Base-by-base conservation (phyloP, 2,113 vertebrate genomes). In the Psilopogon haemacephalus region DNA sequence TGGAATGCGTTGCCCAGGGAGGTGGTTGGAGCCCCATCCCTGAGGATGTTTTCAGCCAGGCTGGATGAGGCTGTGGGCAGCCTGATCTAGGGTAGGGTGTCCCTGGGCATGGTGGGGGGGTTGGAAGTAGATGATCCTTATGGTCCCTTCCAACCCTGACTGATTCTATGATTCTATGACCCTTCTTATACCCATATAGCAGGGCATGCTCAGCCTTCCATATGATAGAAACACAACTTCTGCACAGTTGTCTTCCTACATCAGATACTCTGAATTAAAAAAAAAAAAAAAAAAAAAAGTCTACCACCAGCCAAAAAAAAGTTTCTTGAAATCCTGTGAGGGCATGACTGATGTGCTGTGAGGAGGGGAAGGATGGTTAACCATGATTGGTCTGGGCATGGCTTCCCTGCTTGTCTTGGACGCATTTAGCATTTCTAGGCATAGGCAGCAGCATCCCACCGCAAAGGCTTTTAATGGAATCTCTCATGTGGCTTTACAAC, bases 401-500 rank as follows among this genome's bases (percentile, higher is more conserved):
- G 27, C 11, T 84, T 27, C 54, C 30, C 54, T 72, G 18, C 62
- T 89, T 75, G 48, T 13, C 32, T 82, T 62, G 65, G 55, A 65
- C 87, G 12, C 19, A 18, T 87, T 87, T 82, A 76, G 38, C 30
- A 21, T 62, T 76, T 7, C 28, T 71, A 48, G 50, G 59, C 33
- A 35, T 14, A 54, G 40, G 11, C 13, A 58, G 1, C 15, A 15
- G 1, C 15, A 15, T 52, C 64, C 50, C n/a, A 21, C 46, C 35
- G 44, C 38, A 79, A 52, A 79, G 63, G 14, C 18, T 80, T 63
- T 32, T 2, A 32, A 28, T 32, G 59, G 35, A 59, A 46, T 86
- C 71, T 20, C 4, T 67, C 74, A 15, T 0, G 1, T 1, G 0
- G 38, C 54, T 81, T 81, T 55, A 8, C 20, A 13, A n/a, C 12